These are phyloP conservation scores for Solenodon paradoxus DNA, from an alignment of 2,113 vertebrate genomes.

Conservation along the genomic window DNA sequence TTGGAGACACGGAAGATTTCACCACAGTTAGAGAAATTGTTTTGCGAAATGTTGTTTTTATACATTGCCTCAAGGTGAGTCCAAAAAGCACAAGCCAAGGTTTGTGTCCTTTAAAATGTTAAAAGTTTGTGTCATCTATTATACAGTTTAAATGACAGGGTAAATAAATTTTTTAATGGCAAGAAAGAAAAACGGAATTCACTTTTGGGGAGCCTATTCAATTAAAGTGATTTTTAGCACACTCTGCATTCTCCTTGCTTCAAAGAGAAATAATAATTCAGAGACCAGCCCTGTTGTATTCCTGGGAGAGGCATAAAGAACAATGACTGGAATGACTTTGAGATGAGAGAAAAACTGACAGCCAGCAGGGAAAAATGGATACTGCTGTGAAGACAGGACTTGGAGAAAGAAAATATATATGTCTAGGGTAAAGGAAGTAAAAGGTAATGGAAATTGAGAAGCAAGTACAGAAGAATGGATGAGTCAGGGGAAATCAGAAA, in stretches of 20 bases:
- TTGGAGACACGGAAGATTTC: conserved; percentile 41
- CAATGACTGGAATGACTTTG: conserved; percentile 71
- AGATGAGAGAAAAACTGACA: conserved; percentile 70
- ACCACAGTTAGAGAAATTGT: background rate
- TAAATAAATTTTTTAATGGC: conserved; percentile 52
- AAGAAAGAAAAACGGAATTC: conserved; percentile 45
- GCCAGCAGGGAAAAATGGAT: conserved; percentile 57
- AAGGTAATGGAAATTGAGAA: conserved; percentile 38
- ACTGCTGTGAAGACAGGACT: conserved; percentile 65
- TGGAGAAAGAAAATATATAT: conserved; percentile 1
- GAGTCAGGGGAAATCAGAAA: conserved; percentile 19
- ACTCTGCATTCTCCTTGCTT: conserved; percentile 62
- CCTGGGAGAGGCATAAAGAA: conserved; percentile 70
- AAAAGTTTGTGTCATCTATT: conserved; percentile 36
- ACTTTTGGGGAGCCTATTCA: conserved; percentile 44
- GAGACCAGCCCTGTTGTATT: conserved; percentile 49
- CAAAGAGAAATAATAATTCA: conserved; percentile 66
- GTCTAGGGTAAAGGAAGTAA: background rate
- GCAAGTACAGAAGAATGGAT: background rate
- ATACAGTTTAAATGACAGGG: conserved; percentile 46
- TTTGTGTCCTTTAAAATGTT: conserved; percentile 27
- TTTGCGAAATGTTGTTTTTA: background rate
- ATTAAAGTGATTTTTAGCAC: conserved; percentile 54
- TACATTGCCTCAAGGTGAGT: conserved; percentile 30
- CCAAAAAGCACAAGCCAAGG: conserved; percentile 17